Percentiles rank a stretch among this genome's conserved stretches.
These are phyloP conservation scores for Dorcus hopei DNA, from an alignment of 2,888 invertebrate species.

Conservation along the genomic window DNA sequence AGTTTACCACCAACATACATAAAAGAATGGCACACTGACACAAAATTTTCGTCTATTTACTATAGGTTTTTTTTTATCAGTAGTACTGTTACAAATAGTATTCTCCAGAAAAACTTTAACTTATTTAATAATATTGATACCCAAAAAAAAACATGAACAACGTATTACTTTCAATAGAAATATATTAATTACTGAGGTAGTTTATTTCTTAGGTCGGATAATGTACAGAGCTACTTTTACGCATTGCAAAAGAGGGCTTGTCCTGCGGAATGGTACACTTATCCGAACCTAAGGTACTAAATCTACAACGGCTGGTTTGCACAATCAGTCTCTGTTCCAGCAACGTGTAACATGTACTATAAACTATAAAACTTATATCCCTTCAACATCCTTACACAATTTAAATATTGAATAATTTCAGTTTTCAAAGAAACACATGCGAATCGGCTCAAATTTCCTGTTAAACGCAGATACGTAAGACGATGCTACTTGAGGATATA, in stretches of 20 bases:
- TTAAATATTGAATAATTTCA: conserved; percentile 5
- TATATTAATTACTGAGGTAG: conserved; percentile 54
- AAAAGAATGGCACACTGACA: conserved; percentile 51
- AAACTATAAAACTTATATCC: conserved; percentile 38
- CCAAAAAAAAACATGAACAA: conserved; percentile 47
- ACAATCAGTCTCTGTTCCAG: conserved; percentile 51
- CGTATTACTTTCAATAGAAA: conserved; percentile 47
- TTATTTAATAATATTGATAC: conserved; percentile 25
- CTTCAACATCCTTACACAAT: conserved; percentile 8
- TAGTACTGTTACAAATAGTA: conserved; percentile 46
- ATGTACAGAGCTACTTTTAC: conserved; percentile 19
- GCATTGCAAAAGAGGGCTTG: conserved; percentile 12
- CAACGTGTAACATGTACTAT: conserved; percentile 44
- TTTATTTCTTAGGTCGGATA: conserved; percentile 51
- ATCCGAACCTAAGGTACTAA: conserved; percentile 50
- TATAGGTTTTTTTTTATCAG: conserved; percentile 21
- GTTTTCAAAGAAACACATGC: background rate
- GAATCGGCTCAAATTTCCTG: background rate
- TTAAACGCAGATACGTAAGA: background rate
- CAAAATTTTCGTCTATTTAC: conserved; percentile 37
- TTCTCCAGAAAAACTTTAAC: conserved; percentile 43
- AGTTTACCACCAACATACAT: conserved; percentile 38
- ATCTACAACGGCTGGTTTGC: conserved; percentile 51
- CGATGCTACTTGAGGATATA: conserved; percentile 13
- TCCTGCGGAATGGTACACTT: conserved; percentile 30